Evolutionary conservation across 1,140 invertebrate genomes (phyloP).

Genomic region (Pseudomyrmex pallidus): DNA sequence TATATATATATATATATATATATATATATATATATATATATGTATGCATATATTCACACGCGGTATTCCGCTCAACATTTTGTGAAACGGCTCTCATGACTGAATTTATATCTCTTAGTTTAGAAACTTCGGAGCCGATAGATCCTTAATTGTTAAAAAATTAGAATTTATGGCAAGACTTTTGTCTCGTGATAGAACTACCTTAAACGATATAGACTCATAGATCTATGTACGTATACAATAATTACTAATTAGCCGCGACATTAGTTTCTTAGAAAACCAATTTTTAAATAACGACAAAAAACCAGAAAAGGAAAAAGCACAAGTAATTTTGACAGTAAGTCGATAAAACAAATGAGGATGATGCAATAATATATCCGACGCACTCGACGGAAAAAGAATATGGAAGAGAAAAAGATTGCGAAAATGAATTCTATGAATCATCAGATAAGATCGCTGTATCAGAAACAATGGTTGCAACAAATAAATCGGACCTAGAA

Average conservation of each 20-base stretch:
- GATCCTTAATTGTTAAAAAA: too few relatives aligned
- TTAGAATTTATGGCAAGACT: too few relatives aligned
- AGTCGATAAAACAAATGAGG: not conserved
- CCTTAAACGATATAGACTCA: not conserved
- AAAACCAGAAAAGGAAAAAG: not conserved
- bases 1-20: too few relatives aligned
- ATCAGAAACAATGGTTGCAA: not conserved
- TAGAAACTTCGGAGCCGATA: too few relatives aligned
- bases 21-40: too few relatives aligned
- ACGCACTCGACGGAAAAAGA: not conserved
- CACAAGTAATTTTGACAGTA: not conserved
- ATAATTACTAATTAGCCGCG: not conserved
- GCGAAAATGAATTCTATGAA: not conserved
- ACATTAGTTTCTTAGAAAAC: not conserved
- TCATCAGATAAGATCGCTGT: not conserved
- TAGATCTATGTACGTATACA: not conserved
- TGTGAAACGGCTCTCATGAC: too few relatives aligned
- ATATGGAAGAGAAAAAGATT: not conserved
- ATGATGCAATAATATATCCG: not conserved
- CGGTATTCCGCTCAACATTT: too few relatives aligned
- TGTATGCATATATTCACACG: too few relatives aligned
- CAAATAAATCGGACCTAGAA: not conserved
- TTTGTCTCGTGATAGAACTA: too few relatives aligned
- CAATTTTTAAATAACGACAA: not conserved
- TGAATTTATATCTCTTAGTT: too few relatives aligned